Conservation (phyloP, 2,797 vertebrate genomes). For the Neopelma chrysocephalum region DNA sequence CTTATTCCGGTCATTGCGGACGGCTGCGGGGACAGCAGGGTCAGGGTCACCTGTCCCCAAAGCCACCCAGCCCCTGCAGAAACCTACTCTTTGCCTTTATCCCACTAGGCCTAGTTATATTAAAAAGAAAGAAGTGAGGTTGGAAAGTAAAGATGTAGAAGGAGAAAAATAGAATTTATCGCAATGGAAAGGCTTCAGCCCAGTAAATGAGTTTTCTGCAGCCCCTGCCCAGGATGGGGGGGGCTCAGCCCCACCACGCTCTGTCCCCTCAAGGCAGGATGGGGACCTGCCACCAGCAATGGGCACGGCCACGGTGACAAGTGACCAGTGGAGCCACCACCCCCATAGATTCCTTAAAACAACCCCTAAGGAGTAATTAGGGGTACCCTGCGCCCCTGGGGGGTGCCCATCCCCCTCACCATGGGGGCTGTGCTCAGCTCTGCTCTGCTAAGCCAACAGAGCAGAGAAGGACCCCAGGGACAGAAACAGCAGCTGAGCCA, state of each 20-base stretch:
- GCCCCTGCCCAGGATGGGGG: not conserved
- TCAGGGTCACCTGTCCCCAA: not conserved
- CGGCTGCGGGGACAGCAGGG: conserved; percentile 74
- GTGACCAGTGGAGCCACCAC: conserved; percentile 78
- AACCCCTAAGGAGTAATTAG: conserved; percentile 82
- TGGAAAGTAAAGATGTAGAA: too few relatives aligned
- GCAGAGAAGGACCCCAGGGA: conserved; percentile 71
- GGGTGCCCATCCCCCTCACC: rapidly evolving
- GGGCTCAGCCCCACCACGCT: rapidly evolving
- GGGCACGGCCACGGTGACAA: conserved; percentile 77
- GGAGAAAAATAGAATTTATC: too few relatives aligned
- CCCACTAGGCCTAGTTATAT: too few relatives aligned
- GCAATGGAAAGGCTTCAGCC: too few relatives aligned
- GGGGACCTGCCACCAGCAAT: not conserved
- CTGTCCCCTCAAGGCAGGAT: not conserved
- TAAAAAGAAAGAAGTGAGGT: too few relatives aligned
- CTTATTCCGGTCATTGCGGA: conserved; percentile 97
- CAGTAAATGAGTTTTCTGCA: too few relatives aligned
- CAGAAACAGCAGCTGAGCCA: conserved; percentile 87
- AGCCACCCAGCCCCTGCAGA: conserved; percentile 3
- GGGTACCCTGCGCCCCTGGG: conserved; percentile 74
- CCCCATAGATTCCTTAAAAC: conserved; percentile 75
- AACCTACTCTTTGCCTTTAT: too few relatives aligned
- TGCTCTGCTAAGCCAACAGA: conserved; percentile 61
- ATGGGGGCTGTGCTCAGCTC: not conserved